Evolutionary conservation across 2,888 invertebrate genomes (phyloP).

Genomic region (Macrophya alboannulata): DNA sequence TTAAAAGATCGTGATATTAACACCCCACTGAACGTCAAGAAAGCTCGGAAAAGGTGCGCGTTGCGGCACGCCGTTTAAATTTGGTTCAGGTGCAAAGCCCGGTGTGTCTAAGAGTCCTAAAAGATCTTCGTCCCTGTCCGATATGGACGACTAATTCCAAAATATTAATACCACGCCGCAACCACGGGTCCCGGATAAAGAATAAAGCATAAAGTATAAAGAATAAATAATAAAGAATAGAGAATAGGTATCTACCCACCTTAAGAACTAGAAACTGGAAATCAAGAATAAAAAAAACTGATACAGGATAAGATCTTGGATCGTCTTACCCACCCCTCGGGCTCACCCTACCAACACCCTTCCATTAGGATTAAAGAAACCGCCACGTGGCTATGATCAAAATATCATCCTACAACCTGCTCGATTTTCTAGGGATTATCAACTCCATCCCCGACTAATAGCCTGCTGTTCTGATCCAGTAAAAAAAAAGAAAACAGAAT

Average conservation of each 20-base stretch:
- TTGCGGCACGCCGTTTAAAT: not conserved
- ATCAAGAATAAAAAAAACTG: slow-evolving; percentile 18
- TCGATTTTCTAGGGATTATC: slow-evolving; percentile 49
- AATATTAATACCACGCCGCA: slow-evolving; percentile 48
- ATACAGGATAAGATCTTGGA: slow-evolving; percentile 49
- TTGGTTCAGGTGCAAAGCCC: slow-evolving; percentile 36
- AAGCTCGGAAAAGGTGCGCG: slow-evolving; percentile 37
- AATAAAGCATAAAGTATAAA: slow-evolving; percentile 4
- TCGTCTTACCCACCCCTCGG: slow-evolving; percentile 47
- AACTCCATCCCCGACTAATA: slow-evolving; percentile 39
- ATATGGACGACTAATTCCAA: slow-evolving; percentile 54
- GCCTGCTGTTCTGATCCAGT: not conserved
- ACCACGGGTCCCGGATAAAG: slow-evolving; percentile 24
- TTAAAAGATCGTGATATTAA: slow-evolving; percentile 49
- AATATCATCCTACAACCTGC: slow-evolving; percentile 51
- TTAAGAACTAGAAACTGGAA: not conserved
- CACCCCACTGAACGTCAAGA: slow-evolving; percentile 43
- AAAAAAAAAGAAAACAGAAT: not conserved
- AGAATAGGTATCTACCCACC: not conserved
- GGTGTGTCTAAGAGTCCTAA: slow-evolving; percentile 10
- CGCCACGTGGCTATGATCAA: slow-evolving; percentile 52
- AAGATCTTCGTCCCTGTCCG: slow-evolving; percentile 35
- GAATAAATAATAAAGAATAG: not conserved
- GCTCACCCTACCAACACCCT: slow-evolving; percentile 43
- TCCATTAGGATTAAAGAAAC: slow-evolving; percentile 56